These are phyloP conservation scores for Lithophane semibrunnea DNA, from an alignment of 2,888 invertebrate species.

Conservation along the genomic window DNA sequence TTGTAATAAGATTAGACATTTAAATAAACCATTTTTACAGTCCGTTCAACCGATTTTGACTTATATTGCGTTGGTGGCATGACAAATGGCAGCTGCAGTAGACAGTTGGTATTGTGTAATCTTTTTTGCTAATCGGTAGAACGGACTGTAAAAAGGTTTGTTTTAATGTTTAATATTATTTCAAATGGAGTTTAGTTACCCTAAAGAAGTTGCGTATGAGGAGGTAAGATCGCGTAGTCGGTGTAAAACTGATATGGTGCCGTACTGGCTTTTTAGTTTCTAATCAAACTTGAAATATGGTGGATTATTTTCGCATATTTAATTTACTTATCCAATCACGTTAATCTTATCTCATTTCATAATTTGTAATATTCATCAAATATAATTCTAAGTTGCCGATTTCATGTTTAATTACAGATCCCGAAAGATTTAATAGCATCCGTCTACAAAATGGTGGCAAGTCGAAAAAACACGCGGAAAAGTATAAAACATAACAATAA, in stretches of 20 bases:
- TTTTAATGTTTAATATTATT: too few relatives aligned
- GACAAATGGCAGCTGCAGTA: too few relatives aligned
- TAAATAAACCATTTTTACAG: too few relatives aligned
- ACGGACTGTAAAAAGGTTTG: too few relatives aligned
- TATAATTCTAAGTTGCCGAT: not conserved
- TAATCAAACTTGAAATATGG: not conserved
- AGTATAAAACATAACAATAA: slow-evolving; percentile 88
- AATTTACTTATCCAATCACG: not conserved
- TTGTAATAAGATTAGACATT: too few relatives aligned
- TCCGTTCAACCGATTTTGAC: too few relatives aligned
- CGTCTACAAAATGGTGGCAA: slow-evolving; percentile 94
- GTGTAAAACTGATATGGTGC: not conserved
- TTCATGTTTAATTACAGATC: slow-evolving; percentile 81
- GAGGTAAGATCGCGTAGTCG: not conserved
- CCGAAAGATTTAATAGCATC: slow-evolving; percentile 94
- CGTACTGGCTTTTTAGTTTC: not conserved
- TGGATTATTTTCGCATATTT: not conserved
- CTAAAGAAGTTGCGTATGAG: not conserved
- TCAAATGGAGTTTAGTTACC: not conserved
- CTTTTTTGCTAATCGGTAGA: too few relatives aligned
- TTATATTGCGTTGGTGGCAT: too few relatives aligned
- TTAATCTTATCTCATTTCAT: not conserved
- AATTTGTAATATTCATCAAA: not conserved
- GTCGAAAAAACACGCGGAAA: slow-evolving; percentile 91
- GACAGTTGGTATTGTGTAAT: too few relatives aligned